Evolutionary conservation across 1,140 invertebrate genomes (phyloP).

Genomic region (Neoseiulus cucumeris): DNA sequence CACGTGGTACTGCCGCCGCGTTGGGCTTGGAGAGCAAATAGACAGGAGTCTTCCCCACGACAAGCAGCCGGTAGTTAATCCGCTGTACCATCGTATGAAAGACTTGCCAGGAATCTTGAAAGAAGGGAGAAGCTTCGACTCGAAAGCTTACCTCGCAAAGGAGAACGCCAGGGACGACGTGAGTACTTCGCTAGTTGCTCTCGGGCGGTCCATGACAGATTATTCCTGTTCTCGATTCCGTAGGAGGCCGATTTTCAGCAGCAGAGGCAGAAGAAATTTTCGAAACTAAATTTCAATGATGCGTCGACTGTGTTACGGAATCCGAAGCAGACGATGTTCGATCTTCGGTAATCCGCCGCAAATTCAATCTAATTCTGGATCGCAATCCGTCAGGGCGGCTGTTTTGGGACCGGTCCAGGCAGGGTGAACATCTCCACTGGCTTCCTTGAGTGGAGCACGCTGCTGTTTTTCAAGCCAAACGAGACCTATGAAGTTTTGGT

Average conservation of each 20-base stretch:
- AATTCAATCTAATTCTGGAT: too few relatives aligned
- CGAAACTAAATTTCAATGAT: too few relatives aligned
- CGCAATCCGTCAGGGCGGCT: conserved; percentile 17
- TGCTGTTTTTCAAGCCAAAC: conserved; percentile 19
- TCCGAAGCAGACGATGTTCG: too few relatives aligned
- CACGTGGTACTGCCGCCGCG: conserved; percentile 21
- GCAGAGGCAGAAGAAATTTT: too few relatives aligned
- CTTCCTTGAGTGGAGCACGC: conserved; percentile 20
- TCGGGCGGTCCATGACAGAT: conserved; percentile 15
- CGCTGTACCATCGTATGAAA: conserved; percentile 18
- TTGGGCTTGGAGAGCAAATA: conserved; percentile 19
- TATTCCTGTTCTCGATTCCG: too few relatives aligned
- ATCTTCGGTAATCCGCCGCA: too few relatives aligned
- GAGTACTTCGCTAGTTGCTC: too few relatives aligned
- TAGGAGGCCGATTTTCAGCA: too few relatives aligned
- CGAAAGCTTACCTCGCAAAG: conserved; percentile 15
- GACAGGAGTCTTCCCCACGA: conserved; percentile 17
- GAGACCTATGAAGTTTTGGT: conserved; percentile 22
- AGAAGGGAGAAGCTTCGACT: not conserved
- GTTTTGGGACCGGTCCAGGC: conserved; percentile 22
- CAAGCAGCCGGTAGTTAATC: conserved; percentile 18
- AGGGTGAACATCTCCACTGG: conserved; percentile 19
- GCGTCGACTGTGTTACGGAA: too few relatives aligned
- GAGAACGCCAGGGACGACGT: conserved; percentile 18
- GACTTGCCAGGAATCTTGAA: not conserved